Evolutionary conservation across 2,888 invertebrate species (phyloP), one percentile per base, ranked within the genome.

Genomic region (Sabellastarte sp.): DNA sequence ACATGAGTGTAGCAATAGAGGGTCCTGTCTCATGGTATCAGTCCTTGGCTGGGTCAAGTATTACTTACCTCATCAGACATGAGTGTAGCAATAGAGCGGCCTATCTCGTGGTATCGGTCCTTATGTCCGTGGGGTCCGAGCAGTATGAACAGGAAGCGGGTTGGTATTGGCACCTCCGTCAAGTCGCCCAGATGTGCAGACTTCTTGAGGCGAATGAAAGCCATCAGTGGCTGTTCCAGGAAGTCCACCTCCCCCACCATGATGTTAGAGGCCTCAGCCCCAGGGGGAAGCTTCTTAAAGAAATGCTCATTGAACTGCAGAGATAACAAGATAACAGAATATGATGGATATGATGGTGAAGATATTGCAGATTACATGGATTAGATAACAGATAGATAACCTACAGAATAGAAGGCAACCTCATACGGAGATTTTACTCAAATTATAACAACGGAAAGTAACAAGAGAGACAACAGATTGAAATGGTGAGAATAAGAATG

Each of bases 1-100:
- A 94, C 94, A 98, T 94, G 61, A 98, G 87, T 0, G 97, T 97
- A 50, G 95, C 96, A 90, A 99, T 95, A 10, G n/a, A n/a, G n/a
- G n/a, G n/a, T n/a, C n/a, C n/a, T n/a, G n/a, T n/a, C n/a, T n/a
- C n/a, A n/a, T n/a, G n/a, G n/a, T n/a, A n/a, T n/a, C n/a, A n/a
- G n/a, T n/a, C n/a, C n/a, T n/a, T n/a, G n/a, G n/a, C n/a, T n/a
- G n/a, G n/a, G n/a, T n/a, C n/a, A n/a, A n/a, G n/a, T n/a, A n/a
- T n/a, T 15, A 15, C 20, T 41, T 41, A 86, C 93, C 87, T 99
- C 97, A 84, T 99, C 98, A 0, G 95, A 94, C 94, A 98, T 94
- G 61, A 98, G 87, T 0, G 97, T 97, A 50, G 95, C 96, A 90
- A 99, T 95, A 10, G 97, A 95, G 71, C 98, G 88, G 3, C 97